phyloP scores from a whole-genome alignment of 2,888 invertebrate species.

The Cybosia mesomella region DNA sequence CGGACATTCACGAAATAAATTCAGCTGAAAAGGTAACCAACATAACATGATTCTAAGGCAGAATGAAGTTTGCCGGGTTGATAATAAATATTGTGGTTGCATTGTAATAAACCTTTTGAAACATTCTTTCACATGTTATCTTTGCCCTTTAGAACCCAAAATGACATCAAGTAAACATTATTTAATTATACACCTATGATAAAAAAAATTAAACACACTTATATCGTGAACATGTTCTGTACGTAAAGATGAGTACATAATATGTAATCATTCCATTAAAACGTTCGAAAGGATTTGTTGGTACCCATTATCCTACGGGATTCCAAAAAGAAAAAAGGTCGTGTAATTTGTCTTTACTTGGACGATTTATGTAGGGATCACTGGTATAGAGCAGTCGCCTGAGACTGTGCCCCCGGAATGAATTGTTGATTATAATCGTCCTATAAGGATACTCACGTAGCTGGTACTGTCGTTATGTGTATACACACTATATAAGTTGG shows the following conservation, averaged over 20 bases:
- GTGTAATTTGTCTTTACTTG: conserved; percentile 82
- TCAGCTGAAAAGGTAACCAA: no score
- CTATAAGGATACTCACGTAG: conserved; percentile 48
- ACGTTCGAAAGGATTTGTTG: conserved; percentile 70
- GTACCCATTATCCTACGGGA: conserved; percentile 73
- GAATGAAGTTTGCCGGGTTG: no score
- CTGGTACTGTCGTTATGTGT: conserved; percentile 28
- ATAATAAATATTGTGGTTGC: no score
- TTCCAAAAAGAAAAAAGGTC: conserved; percentile 75
- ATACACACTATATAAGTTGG: not conserved
- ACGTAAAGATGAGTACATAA: conserved; percentile 56
- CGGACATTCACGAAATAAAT: no score
- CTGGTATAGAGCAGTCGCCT: conserved; percentile 63
- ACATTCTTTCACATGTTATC: no score
- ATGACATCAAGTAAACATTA: not conserved
- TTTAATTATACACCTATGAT: not conserved
- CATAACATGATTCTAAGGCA: no score
- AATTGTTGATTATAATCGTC: conserved; percentile 66
- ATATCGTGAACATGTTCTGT: conserved; percentile 15
- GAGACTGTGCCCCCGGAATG: conserved; percentile 59
- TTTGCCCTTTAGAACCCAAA: not conserved
- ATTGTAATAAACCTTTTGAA: no score
- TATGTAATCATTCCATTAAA: conserved; percentile 80
- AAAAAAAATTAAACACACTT: conserved; percentile 13
- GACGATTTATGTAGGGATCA: conserved; percentile 78